Base-by-base conservation (phyloP, 1,140 invertebrate genomes). In the Neoseiulus cucumeris region DNA sequence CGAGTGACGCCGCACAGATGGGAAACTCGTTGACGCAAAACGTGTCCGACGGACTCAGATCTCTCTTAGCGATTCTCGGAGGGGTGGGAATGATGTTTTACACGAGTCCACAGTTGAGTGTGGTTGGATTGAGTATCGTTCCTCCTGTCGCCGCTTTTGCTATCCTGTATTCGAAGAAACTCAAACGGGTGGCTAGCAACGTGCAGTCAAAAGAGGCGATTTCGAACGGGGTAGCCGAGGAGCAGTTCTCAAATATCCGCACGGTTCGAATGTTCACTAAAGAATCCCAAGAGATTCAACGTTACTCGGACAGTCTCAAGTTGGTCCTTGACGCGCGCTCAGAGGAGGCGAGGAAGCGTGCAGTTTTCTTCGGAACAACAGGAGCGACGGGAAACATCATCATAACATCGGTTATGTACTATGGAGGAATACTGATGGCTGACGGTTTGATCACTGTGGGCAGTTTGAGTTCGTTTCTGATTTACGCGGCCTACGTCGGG, bases 41-140 rank as follows among this genome's bases (percentile, higher is more conserved):
- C 77, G 82, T 98, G 67, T 94, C 91, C 30, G 92, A 97, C 79
- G 93, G 93, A 0, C 74, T 96, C 17, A 76, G 93, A 33, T 87
- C 90, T 0, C 71, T 84, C 4, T 83, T 92, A 51, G 91, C 91
- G 82, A 85, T 87, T 6, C 72, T 82, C 42, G 86, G 85, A 51
- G 90, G 91, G 12, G 82, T 89, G 20, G 84, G 83, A 5, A 93
- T 97, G 88, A 97, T 97, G 93, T 88, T 91, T 70, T 95, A 91
- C 75, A 88, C 91, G 69, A 97, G 92, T 4, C 83, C 89, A 7
- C 81, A 90, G 68, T 74, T 98, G 66, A 86, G 91, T 5, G 69
- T 88, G 18, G 82, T 96, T 59, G 87, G 91, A 20, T 74, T 94
- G 39, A 77, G 82, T 59, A 85, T 93, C 42, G 89, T 98, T 12